Conservation (phyloP, 2,797 vertebrate species). For the Myoxocephalus aenaeus region DNA sequence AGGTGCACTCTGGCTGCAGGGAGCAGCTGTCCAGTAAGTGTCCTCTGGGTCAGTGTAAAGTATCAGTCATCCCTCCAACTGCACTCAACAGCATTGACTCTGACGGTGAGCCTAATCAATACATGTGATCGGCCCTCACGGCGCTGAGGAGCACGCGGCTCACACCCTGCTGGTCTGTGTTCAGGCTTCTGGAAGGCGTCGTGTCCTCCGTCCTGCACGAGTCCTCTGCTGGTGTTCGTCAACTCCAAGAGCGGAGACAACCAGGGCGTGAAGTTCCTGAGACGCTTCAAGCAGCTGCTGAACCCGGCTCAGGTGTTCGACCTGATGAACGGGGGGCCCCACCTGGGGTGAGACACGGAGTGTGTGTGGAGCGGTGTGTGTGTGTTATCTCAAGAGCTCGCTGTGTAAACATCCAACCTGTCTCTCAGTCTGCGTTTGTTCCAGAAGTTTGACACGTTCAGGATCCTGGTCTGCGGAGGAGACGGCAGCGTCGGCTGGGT, state of each 20-base stretch:
- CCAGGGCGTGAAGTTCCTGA: constrained; percentile 96
- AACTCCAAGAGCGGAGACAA: constrained; percentile 99
- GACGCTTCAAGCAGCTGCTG: constrained; percentile 95
- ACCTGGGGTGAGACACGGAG: constrained; percentile 89
- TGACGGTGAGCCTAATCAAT: constrained; percentile 84
- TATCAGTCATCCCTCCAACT: constrained; percentile 96
- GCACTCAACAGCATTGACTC: constrained; percentile 98
- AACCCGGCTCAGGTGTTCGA: constrained; percentile 98
- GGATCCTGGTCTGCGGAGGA: constrained; percentile 96
- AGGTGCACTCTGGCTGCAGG: constrained; percentile 95
- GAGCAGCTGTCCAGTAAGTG: constrained; percentile 92
- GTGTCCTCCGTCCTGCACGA: constrained; percentile 94
- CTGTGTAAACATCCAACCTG: background rate
- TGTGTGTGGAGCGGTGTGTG: background rate
- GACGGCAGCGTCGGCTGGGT: constrained; percentile 99
- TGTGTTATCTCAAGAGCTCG: background rate
- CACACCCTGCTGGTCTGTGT: background rate
- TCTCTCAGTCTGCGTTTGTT: constrained; percentile 90
- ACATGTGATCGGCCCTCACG: background rate
- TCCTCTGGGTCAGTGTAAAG: constrained; percentile 95
- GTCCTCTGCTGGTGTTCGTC: constrained; percentile 94
- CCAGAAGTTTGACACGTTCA: constrained; percentile 98
- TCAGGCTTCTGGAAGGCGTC: constrained; percentile 97
- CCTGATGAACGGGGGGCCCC: constrained; percentile 97
- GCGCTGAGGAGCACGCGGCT: no score